Base-by-base conservation (phyloP, 2,113 vertebrate species). In the Sorex fumeus region DNA sequence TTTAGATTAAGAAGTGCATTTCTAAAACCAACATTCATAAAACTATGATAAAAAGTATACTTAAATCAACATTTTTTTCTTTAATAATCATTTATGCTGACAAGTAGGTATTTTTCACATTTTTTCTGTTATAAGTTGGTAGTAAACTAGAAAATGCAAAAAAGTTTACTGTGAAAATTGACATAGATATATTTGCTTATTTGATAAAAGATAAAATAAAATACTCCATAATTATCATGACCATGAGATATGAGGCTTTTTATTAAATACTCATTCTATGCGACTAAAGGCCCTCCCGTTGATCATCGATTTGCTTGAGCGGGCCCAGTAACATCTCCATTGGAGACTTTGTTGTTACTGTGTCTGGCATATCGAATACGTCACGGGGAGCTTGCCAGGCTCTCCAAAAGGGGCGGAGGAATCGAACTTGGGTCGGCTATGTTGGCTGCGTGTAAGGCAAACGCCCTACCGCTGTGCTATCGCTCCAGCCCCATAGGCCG, bases 1-100 rank as follows among this genome's bases (percentile, higher is more conserved):
- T 87, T 82, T 67, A 93, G 67, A 72, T 76, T 43, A 96, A 76
- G 28, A 94, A 94, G 28, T 57, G 77, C 3, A 57, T 36, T 67
- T 66, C 40, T 94, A 84, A 89, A 18, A 0, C 5, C 30, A 36
- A 64, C 72, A 84, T 27, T n/a, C 36, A 36, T 86, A 95, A 70
- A 81, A 94, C 64, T 62, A 47, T 83, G 64, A 93, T 79, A 75
- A 82, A 91, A 60, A 76, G 67, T 79, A 91, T 85, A 15, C 40
- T 94, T 87, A 66, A 66, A 88, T 87, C 32, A 75, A n/a, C 15
- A 43, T 30, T 30, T 87, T 74, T 69, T 60, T 19, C 9, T 6
- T 80, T 94, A 72, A 47, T 11, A 8, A 6, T 36, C 19, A 72
- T 86, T 85, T 70, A n/a, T 0, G 91, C 85, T 93, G 66, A 94